These are phyloP conservation scores for Fissipunctia ypsillon DNA, from an alignment of 2,888 invertebrate genomes.

Conservation along the genomic window DNA sequence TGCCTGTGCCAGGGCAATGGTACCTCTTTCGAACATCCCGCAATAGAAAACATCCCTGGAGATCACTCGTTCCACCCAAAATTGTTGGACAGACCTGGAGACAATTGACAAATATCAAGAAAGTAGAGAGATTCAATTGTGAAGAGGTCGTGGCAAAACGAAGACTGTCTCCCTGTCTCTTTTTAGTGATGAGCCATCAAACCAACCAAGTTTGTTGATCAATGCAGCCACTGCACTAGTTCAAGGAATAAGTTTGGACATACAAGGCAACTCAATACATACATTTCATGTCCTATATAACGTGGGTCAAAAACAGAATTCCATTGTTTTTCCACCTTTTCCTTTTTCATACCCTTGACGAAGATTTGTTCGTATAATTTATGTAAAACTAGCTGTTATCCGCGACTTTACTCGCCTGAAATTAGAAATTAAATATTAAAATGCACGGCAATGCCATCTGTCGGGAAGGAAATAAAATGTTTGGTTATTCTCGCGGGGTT, in stretches of 20 bases:
- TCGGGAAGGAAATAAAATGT: slow-evolving; percentile 59
- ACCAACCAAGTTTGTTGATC: background rate
- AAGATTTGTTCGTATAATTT: slow-evolving; percentile 67
- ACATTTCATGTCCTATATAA: slow-evolving; percentile 1
- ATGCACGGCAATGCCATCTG: slow-evolving; percentile 61
- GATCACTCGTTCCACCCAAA: no score
- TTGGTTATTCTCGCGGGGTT: slow-evolving; percentile 56
- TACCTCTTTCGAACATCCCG: no score
- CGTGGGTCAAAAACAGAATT: slow-evolving; percentile 8
- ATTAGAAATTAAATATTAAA: slow-evolving; percentile 69
- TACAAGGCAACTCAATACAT: background rate
- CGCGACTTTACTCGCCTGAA: slow-evolving; percentile 62
- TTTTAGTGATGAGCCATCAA: background rate
- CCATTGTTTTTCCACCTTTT: slow-evolving; percentile 36
- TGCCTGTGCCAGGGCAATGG: no score
- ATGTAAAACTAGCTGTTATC: slow-evolving; percentile 66
- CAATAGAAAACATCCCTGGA: no score
- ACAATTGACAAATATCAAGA: background rate
- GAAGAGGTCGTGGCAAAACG: background rate
- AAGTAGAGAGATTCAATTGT: background rate
- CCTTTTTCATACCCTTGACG: slow-evolving; percentile 51
- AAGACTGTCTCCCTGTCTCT: background rate
- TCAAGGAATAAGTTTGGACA: no score
- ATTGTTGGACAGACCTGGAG: background rate
- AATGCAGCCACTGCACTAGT: background rate